Evolutionary conservation across 2,113 vertebrate genomes (phyloP), one percentile per base, ranked within the genome.

Genomic region (Pungitius pungitius): DNA sequence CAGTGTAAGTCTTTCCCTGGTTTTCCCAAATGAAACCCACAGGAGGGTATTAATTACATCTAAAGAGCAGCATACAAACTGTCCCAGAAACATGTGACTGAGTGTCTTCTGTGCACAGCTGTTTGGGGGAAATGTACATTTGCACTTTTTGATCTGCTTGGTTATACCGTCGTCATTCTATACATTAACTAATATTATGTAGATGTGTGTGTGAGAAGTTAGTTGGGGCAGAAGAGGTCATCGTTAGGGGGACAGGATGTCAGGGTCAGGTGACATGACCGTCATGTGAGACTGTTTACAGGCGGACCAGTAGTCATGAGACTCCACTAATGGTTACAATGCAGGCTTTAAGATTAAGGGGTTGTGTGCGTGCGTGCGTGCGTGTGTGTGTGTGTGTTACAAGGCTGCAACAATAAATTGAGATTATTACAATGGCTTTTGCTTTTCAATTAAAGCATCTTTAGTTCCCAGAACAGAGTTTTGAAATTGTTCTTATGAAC

Each of bases 201-300:
- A 40, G 39, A 26, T 18, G 26, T 51, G 26, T 42, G 45, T 27
- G 49, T 45, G 40, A 62, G n/a, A 20, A 14, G 4, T 27, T 18
- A 18, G 65, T 40, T 24, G 7, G 14, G 10, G 37, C 42, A 51
- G n/a, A 39, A 22, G 55, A 78, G 27, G 63, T 35, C 49, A n/a
- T 52, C 3, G 10, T 52, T 0, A 57, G 52, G 75, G 68, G 15
- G 59, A 73, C 52, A 68, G 79, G 69, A 74, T 49, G 30, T 73
- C 55, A n/a, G 37, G 27, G 74, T 86, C 89, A 84, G 60, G 72
- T 80, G 83, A 84, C 62, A 35, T 27, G 54, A 69, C 4, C 1
- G 3, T 90, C 89, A 90, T 90, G 90, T 92, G 89, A 89, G 70
- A 58, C 57, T 47, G 59, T 80, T 87, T 72, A 78, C 17, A 47